These are phyloP conservation scores for Drosophila miranda DNA, from an alignment of 1,140 invertebrate genomes.

Conservation along the genomic window DNA sequence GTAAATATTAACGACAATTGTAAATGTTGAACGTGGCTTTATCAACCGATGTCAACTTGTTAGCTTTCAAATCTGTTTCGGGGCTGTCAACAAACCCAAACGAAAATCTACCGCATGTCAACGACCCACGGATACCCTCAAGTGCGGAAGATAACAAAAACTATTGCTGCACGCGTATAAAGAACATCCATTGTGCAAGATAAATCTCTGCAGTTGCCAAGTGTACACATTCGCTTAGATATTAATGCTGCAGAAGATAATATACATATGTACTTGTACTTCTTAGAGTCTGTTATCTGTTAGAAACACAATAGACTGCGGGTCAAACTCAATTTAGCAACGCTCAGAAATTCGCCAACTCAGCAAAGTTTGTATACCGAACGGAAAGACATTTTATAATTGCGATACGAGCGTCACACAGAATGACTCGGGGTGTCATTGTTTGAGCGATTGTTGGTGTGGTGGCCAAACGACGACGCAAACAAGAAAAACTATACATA, in stretches of 20 bases:
- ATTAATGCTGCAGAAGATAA: conserved; percentile 8
- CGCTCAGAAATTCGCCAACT: conserved; percentile 31
- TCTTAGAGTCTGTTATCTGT: no score
- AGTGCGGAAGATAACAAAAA: no score
- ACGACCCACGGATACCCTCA: conserved; percentile 14
- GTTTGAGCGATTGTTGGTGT: conserved; percentile 10
- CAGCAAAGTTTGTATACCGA: conserved; percentile 28
- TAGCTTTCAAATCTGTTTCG: neutral
- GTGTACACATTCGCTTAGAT: neutral
- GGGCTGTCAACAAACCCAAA: conserved; percentile 23
- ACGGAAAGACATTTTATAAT: conserved; percentile 29
- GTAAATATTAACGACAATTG: conserved; percentile 3
- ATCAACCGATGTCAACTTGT: conserved; percentile 1
- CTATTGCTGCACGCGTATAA: no score
- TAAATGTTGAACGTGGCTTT: conserved; percentile 11
- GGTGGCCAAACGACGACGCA: conserved; percentile 10
- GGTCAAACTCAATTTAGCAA: no score
- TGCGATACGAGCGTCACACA: conserved; percentile 11
- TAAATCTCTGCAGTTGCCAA: conserved; percentile 5
- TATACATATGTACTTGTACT: conserved; percentile 3
- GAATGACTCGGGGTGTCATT: conserved; percentile 7
- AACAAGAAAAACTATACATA: conserved; percentile 11
- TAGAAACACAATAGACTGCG: no score
- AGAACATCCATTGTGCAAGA: neutral
- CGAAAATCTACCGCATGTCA: neutral